Evolutionary conservation across 2,113 vertebrate genomes (phyloP), one percentile per base, ranked within the genome.

Genomic region (Eurystomus gularis): DNA sequence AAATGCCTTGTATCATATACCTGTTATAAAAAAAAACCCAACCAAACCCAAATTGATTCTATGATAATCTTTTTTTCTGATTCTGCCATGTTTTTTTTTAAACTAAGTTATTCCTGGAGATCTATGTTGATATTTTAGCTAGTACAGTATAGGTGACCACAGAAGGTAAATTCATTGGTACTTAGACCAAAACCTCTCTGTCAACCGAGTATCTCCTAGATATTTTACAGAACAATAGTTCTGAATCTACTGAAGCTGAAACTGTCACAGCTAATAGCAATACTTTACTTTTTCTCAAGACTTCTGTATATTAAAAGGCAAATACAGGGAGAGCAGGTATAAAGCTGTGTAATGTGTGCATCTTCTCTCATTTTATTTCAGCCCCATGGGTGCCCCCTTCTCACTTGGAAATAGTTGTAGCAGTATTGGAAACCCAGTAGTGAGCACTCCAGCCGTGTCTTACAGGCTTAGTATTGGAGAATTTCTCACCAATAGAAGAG

Each of bases 391-490:
- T 80, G 79, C 95, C 51, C 52, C 94, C 3, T 94, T 97, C 61
- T 98, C 98, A 33, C 58, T 97, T 46, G 77, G 96, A 61, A 98
- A 83, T 73, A 96, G 97, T 88, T 98, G 98, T 4, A 98, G 97
- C 81, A 98, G 98, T 96, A 97, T 98, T 72, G 98, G 99, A 94
- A 98, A 98, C 81, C 92, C 98, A 0, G 97, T 94, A 29, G 97
- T 97, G 82, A 99, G 98, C 66, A 99, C 98, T 35, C 99, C 99
- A 7, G 97, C 98, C 25, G 72, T 98, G 25, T 97, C 99, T 64
- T 99, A 98, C 94, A 97, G 98, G 78, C 98, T 98, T 46, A 99
- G 98, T 81, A 97, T 98, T 82, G 99, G 98, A 16, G 99, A 99
- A 95, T 98, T 98, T 58, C 97, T 99, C 92, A 98, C 98, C 37